Base-by-base conservation (phyloP, 1,140 invertebrate species). In the Trachelipus rathkii region DNA sequence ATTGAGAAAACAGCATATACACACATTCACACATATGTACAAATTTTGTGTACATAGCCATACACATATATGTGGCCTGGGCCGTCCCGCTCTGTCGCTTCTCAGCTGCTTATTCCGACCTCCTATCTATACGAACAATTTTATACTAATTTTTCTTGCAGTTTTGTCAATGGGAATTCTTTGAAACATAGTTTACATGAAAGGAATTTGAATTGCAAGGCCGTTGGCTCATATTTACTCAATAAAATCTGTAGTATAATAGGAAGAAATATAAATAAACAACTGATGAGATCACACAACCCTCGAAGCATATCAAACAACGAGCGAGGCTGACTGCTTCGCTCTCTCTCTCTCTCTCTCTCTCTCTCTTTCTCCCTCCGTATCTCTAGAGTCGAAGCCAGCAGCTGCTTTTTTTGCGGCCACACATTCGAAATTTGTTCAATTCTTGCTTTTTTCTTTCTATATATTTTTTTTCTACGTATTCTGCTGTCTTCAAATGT, bases 41-140 rank as follows among this genome's bases (percentile, higher is more conserved):
- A n/a, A n/a, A n/a, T n/a, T n/a, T n/a, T n/a, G n/a, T n/a, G n/a
- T n/a, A n/a, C n/a, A n/a, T n/a, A n/a, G n/a, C n/a, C n/a, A n/a
- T n/a, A n/a, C n/a, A n/a, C n/a, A n/a, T n/a, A n/a, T n/a, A n/a
- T n/a, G 9, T 15, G 46, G 46, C 46, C 46, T 50, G 46, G 46
- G 46, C 9, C 46, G 46, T 50, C 46, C 46, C 46, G 46, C 46
- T 50, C 46, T 9, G 9, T 50, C 46, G 15, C 46, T 50, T 15
- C 46, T 50, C 46, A 50, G 46, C 46, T 50, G 46, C 46, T 50
- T 50, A 50, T 50, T 50, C 46, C 46, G 46, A 50, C 46, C 46
- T 50, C 46, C 46, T 50, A 50, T 50, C 46, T 15, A 50, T 50
- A 50, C 9, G 9, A 10, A 10, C 15, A 50, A 50, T 50, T 50